Evolutionary conservation across 2,888 invertebrate species (phyloP), one percentile per base, ranked within the genome.

Genomic region (Rotaria macrura): DNA sequence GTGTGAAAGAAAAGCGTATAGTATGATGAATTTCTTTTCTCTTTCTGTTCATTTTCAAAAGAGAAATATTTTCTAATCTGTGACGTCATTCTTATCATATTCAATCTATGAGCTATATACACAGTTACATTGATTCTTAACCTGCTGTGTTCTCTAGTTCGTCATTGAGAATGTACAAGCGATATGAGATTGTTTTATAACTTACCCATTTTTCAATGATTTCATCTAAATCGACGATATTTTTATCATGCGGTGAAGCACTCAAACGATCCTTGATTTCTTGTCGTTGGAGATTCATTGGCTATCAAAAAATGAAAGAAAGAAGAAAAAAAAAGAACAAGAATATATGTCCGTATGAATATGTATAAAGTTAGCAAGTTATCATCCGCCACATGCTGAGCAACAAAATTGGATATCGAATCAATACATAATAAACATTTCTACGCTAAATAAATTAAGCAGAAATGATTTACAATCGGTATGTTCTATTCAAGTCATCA

Each of bases 141-240:
- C 72, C 34, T 72, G 72, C 72, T 72, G 72, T 38, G 72, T 72
- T 38, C 38, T 72, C 25, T 38, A 9, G 38, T 17, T n/a, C 17
- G 20, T 0, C 25, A 12, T 23, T 38, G 6, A 38, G 29, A n/a
- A 65, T 29, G 29, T 34, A 34, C 9, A 65, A 40, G 7, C 72
- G 25, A 38, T 38, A 72, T 38, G 72, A 49, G 47, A 47, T 47
- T 72, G 38, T 72, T 38, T 34, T 72, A 23, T 25, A 72, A 72
- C 83, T 74, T 34, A 85, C 55, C 86, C 86, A 86, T 49, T 85
- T 83, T 83, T 86, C 86, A 25, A 86, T 57, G 34, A 86, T 85
- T 52, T 54, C 52, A 84, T 86, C 86, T 40, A 86, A 49, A 84
- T 86, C 86, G 43, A 85, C 83, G 14, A 86, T 83, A 49, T 20